These are phyloP conservation scores for Drosophila aff. DNA, from an alignment of 1,140 invertebrate species.

Conservation along the genomic window DNA sequence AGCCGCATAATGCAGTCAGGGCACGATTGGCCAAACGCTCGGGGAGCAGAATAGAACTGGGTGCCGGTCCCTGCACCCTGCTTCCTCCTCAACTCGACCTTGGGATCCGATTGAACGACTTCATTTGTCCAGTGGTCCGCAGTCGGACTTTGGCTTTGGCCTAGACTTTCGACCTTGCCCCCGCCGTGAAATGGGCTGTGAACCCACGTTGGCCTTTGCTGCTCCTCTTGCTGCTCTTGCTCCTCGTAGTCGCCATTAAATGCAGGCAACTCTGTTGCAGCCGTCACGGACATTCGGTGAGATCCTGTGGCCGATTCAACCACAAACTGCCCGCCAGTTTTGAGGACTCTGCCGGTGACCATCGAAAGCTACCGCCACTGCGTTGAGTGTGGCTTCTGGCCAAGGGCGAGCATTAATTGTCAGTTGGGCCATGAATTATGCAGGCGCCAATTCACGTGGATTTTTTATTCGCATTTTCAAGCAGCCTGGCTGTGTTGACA, in stretches of 20 bases:
- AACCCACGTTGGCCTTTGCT: conserved; percentile 19
- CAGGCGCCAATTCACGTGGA: conserved; percentile 52
- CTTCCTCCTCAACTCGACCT: conserved; percentile 8
- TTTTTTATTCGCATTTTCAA: conserved; percentile 33
- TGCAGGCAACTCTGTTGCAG: conserved; percentile 40
- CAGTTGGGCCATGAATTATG: conserved; percentile 63
- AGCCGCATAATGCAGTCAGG: conserved; percentile 48
- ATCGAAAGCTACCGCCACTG: conserved; percentile 40
- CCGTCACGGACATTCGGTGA: conserved; percentile 22
- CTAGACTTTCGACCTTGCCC: conserved; percentile 37
- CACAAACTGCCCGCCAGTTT: neutral
- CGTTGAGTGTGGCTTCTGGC: conserved; percentile 19
- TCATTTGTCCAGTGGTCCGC: conserved; percentile 14
- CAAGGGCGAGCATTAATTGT: conserved; percentile 16
- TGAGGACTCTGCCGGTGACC: conserved; percentile 10
- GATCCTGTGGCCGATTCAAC: conserved; percentile 17
- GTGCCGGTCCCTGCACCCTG: neutral
- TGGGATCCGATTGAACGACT: conserved; percentile 30
- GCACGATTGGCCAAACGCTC: conserved; percentile 37
- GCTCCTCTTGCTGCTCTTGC: too few species aligned
- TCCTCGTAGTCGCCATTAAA: conserved; percentile 30
- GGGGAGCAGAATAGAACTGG: conserved; percentile 3
- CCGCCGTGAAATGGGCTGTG: conserved; percentile 41
- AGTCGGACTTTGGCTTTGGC: conserved; percentile 3
- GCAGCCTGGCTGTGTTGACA: conserved; percentile 24